Conservation (phyloP, 2,797 vertebrate genomes). For the Typhlichthys subterraneus region DNA sequence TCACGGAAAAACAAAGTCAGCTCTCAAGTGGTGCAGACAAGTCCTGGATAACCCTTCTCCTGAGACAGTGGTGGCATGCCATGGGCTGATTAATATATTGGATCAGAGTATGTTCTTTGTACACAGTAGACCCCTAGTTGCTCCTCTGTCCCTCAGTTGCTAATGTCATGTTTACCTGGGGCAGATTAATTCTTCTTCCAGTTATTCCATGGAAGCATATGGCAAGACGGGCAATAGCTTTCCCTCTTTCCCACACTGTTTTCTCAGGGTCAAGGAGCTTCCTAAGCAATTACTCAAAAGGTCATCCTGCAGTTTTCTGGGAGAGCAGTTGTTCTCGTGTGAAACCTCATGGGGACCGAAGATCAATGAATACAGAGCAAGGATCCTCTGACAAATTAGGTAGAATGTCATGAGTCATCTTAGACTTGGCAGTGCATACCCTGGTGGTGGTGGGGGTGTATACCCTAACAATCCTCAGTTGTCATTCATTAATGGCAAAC, state of each 20-base stretch:
- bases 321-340: background rate
- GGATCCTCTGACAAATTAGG: conserved; percentile 28
- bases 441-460: too few species aligned
- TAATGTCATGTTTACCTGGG: too few species aligned
- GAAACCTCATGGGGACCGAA: conserved; percentile 19
- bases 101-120: conserved; percentile 71
- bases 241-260: conserved; percentile 2
- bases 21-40: conserved; percentile 81
- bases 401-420: conserved; percentile 16
- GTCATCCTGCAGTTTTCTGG: conserved; percentile 28
- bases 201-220: background rate
- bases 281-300: conserved; percentile 19
- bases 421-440: background rate
- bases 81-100: conserved; percentile 69
- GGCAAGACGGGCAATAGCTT: background rate
- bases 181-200: too few species aligned
- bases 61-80: conserved; percentile 78
- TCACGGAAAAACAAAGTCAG: conserved; percentile 59
- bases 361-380: conserved; percentile 1
- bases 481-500: too few species aligned
- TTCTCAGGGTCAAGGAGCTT: conserved; percentile 36
- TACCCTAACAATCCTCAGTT: background rate
- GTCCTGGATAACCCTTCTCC: conserved; percentile 83
- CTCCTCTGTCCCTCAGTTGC: background rate
- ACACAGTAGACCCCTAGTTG: background rate